Evolutionary conservation across 2,888 invertebrate species (phyloP), one percentile per base, ranked within the genome.

Genomic region (Drosophila affinis): DNA sequence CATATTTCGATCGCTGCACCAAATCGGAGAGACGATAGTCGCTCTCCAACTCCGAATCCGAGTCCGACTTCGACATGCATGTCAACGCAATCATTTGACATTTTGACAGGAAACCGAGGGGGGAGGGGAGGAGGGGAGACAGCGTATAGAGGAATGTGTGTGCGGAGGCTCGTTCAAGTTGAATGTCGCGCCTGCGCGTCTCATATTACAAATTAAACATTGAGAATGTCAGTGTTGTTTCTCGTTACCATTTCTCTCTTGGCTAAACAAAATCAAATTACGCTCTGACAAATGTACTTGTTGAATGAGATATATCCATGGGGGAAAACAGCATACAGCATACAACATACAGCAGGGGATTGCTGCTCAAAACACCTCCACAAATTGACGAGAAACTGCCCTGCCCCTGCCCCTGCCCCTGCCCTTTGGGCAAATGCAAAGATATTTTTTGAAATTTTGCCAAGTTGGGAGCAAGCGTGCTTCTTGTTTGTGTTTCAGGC

Each of bases 81-180:
- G 85, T 85, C 84, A 85, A 75, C 84, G 78, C 55, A 79, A 78
- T 81, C 87, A 85, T 87, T 85, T 85, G 84, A 85, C 87, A 85
- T 85, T 87, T 80, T 87, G 85, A 85, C 87, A 85, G 82, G 54
- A 62, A 60, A 58, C 47, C 34, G 12, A n/a, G 24, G n/a, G 12
- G 14, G 12, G 18, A 60, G 39, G 7, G 24, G 32, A 6, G 24
- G n/a, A 9, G 14, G 12, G 18, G 48, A 39, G 7, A 18, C 24
- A 6, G 3, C n/a, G 47, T 6, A 3, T 24, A 3, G 18, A 24
- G 64, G 60, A 62, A 45, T 57, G 51, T 46, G 45, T 64, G 56
- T 56, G 9, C 62, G 49, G 69, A 65, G 71, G 70, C 65, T 62
- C 54, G 77, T 67, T 71, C 62, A 71, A 73, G 78, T 82, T 64